Evolutionary conservation across 2,888 invertebrate genomes (phyloP), one percentile per base, ranked within the genome.

Genomic region (Eupithecia abbreviata): DNA sequence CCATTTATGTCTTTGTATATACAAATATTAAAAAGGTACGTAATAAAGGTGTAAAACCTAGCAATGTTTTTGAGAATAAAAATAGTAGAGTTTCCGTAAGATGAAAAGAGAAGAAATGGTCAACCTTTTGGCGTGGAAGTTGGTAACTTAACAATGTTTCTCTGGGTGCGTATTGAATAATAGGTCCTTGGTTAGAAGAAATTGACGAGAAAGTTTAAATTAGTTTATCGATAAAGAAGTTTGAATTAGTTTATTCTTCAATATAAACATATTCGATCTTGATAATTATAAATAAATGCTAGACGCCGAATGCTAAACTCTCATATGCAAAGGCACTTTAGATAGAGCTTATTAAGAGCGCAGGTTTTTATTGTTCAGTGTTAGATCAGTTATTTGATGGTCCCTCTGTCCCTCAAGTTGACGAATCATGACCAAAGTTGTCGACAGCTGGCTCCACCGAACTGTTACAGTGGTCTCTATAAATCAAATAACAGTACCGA

Each of bases 381-480:
- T 12, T 30, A 12, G 4, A 62, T 4, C 12, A 10, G 18, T 58
- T 18, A 45, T 9, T 10, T 68, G 41, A 45, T 4, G 7, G 43
- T n/a, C n/a, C 10, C 18, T 9, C 42, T 45, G 67, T 68, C 45
- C n/a, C 9, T n/a, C 15, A 45, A 45, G 10, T n/a, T 43, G 43
- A 43, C n/a, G 43, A 68, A 68, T 68, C 43, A 68, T 68, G 45
- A 15, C 43, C 43, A 69, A 79, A 71, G 90, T 89, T 90, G 84
- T 67, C 83, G 73, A 88, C 85, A 86, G 71, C 90, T 90, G 90
- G 45, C 75, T 75, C 80, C 77, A 82, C 75, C 80, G 84, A 86
- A 88, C 85, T 86, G 87, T 86, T 83, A 86, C 85, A 78, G 83
- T 84, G 84, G 89, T 89, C 86, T 89, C 88, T 94, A 94, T 95